These are phyloP conservation scores for Therioaphis trifolii DNA, from an alignment of 2,888 invertebrate species.

Conservation along the genomic window DNA sequence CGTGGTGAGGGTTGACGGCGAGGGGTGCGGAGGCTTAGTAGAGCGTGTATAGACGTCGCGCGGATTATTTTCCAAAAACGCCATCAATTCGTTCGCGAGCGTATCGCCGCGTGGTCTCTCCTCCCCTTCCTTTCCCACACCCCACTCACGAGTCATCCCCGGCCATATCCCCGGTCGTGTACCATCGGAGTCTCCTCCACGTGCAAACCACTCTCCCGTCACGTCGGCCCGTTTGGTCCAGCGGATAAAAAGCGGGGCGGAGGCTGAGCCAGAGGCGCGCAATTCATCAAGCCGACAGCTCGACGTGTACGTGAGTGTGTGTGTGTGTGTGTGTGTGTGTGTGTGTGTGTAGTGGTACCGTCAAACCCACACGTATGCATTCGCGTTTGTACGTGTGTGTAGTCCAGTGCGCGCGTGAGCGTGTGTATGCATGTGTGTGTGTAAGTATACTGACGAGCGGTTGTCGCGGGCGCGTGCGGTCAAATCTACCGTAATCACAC, in stretches of 20 bases:
- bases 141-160: neutral
- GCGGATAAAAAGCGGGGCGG: neutral
- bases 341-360: neutral
- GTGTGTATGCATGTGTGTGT: too few relatives aligned
- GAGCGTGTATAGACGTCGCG: slow-evolving; percentile 3
- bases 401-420: neutral
- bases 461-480: neutral
- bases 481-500: neutral
- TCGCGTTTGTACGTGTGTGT: too few relatives aligned
- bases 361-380: neutral
- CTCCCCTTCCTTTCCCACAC: too few relatives aligned
- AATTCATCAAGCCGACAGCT: slow-evolving; percentile 28
- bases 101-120: neutral
- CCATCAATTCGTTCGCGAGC: slow-evolving; percentile 25
- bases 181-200: too few relatives aligned
- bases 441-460: neutral
- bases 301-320: neutral
- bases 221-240: neutral
- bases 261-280: neutral
- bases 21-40: too few relatives aligned
- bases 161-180: neutral
- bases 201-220: neutral
- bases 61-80: slow-evolving; percentile 48
- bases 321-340: neutral
- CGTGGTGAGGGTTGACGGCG: neutral